Conservation (phyloP, 1,140 invertebrate genomes). For the Drosophila melanica region DNA sequence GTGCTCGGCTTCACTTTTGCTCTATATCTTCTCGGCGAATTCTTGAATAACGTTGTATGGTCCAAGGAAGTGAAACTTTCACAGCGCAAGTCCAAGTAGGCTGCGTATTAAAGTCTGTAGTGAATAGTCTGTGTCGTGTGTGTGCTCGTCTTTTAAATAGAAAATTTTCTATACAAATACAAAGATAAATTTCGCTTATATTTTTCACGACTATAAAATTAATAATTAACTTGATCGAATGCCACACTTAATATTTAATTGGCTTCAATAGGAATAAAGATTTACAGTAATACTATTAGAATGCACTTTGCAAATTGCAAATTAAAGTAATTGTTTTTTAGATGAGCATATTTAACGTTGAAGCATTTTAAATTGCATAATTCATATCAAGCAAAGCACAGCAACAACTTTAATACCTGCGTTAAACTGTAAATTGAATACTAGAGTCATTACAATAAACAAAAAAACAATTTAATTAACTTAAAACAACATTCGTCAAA, state of each 20-base stretch:
- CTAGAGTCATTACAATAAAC: conserved; percentile 53
- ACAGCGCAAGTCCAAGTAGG: conserved; percentile 83
- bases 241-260: conserved; percentile 25
- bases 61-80: conserved; percentile 87
- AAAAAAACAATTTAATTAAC: conserved; percentile 27
- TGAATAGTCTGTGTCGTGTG: conserved; percentile 38
- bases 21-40: conserved; percentile 89
- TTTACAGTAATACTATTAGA: conserved; percentile 36
- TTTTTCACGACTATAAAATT: conserved; percentile 23
- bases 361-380: conserved; percentile 58
- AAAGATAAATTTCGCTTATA: conserved; percentile 31
- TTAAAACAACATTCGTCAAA: not conserved
- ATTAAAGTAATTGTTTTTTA: conserved; percentile 17
- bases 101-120: conserved; percentile 51
- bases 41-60: conserved; percentile 89
- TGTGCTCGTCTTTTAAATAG: conserved; percentile 23
- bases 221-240: conserved; percentile 26
- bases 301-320: conserved; percentile 30
- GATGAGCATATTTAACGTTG: conserved; percentile 31
- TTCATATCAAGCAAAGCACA: conserved; percentile 59
- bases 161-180: conserved; percentile 7
- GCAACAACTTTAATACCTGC: conserved; percentile 60
- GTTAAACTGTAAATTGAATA: conserved; percentile 69
- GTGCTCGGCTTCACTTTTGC: conserved; percentile 86
- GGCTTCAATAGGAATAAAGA: conserved; percentile 24